A percentile compares a stretch with the other conserved stretches of the same genome.
These are phyloP conservation scores for Liparis tanakae DNA, from an alignment of 2,797 vertebrate species.

Conservation along the genomic window DNA sequence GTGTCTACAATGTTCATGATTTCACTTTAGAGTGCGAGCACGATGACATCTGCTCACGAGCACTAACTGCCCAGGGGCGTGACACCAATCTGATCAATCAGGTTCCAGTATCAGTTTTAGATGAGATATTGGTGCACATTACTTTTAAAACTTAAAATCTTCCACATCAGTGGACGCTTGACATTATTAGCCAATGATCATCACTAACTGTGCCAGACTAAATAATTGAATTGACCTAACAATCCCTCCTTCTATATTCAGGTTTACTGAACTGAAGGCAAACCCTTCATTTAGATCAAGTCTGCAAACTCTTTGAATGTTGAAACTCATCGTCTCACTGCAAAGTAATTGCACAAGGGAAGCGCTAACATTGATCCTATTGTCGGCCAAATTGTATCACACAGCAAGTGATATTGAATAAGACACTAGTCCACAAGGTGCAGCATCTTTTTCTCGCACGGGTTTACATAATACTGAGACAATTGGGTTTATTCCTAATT, in stretches of 20 bases:
- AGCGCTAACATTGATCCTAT: slow-evolving; percentile 33
- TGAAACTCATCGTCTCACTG: slow-evolving; percentile 19
- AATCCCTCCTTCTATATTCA: slow-evolving; percentile 19
- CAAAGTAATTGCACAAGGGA: slow-evolving; percentile 24
- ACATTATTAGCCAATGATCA: slow-evolving; percentile 18
- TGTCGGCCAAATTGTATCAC: slow-evolving; percentile 31
- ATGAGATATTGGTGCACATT: neutral
- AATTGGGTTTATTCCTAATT: slow-evolving; percentile 24
- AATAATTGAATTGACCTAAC: slow-evolving; percentile 38
- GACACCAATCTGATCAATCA: slow-evolving; percentile 3
- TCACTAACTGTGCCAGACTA: slow-evolving; percentile 29
- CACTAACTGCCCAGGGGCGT: neutral
- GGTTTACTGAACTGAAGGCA: slow-evolving; percentile 25
- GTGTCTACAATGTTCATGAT: neutral
- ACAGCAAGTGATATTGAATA: slow-evolving; percentile 16
- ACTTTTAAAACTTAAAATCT: neutral
- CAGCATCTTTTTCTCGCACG: neutral
- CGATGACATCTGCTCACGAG: neutral
- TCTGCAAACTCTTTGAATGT: slow-evolving; percentile 23
- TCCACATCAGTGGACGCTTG: slow-evolving; percentile 13
- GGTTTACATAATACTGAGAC: slow-evolving; percentile 17
- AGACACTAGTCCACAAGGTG: slow-evolving; percentile 19
- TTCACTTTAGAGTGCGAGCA: neutral
- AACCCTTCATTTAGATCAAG: slow-evolving; percentile 32
- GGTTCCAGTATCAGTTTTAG: neutral